Base-by-base conservation (phyloP, 2,888 invertebrate genomes). In the Syrista parreyssii region DNA sequence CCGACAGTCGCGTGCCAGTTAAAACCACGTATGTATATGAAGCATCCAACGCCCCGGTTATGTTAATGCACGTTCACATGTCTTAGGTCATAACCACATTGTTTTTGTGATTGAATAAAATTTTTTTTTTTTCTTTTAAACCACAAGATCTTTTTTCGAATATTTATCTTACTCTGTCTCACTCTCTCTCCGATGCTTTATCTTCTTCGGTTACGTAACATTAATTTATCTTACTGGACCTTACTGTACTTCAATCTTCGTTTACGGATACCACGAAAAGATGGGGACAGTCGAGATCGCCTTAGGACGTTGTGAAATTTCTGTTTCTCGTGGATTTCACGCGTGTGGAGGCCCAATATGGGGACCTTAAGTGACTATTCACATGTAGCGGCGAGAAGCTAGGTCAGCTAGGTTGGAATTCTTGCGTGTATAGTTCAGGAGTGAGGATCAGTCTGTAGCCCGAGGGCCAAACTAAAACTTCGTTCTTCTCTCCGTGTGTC, bases 1-100 rank as follows among this genome's bases (percentile, higher is more conserved):
- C 55, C 71, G 32, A 78, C 72, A 77, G 86, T 86, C 86, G 86
- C 86, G 86, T 86, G 86, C 86, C 86, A 80, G 80, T 83, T 84
- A 86, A 55, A 55, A 86, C 85, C 86, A 82, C 83, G 84, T 85
- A 86, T 86, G 71, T 15, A 33, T 55, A 55, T 55, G 86, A 86
- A 86, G 83, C 85, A 83, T 80, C 83, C 84, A 81, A 84, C 83
- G 85, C 85, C 33, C 84, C 81, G 82, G 83, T 86, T 86, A 86
- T 86, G 86, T 84, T 86, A 86, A 86, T 86, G 82, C 83, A 85
- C 83, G 83, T 68, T 30, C 34, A 74, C 69, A 6, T 79, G 78
- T 73, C 78, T 78, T 74, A 34, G 79, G 55, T 23, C 55, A 55
- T 55, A 55, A 23, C 55, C 23, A 23, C 55, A 40, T n/a, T 15